Evolutionary conservation across 2,888 invertebrate species (phyloP), one percentile per base, ranked within the genome.

Genomic region (Athetis lepigone): DNA sequence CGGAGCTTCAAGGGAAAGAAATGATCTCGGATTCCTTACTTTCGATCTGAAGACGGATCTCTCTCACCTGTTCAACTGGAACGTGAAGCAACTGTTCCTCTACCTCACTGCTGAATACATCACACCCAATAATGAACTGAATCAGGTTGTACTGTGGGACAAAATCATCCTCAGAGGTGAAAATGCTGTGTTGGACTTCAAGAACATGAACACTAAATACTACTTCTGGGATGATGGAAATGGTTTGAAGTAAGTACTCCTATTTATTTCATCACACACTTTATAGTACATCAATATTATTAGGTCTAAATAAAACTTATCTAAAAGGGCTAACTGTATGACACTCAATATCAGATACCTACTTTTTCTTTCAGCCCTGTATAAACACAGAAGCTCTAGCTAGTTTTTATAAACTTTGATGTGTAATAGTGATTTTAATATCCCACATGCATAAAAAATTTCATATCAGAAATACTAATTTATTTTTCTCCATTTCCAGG

Each of bases 181-280:
- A 90, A 98, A 98, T 95, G 97, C 99, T n/a, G 95, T 97, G 9
- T 91, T 99, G 66, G 98, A 99, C 88, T 98, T 98, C 87, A 98
- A 98, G 88, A 98, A 98, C 85, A 97, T 98, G 96, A 98, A 99
- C 90, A 98, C 99, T 2, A 99, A 99, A 88, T 99, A 99, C 94
- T 99, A 99, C 89, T 99, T 99, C 95, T 99, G 99, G 98, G 99
- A 99, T 96, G 99, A 99, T 95, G 99, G 99, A 67, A 98, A 98
- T 92, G 99, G 99, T 81, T 96, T 99, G 52, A 98, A 97, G 98
- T 98, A 95, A 96, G 96, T 92, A 71, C 50, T 39, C 36, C 13
- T 21, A 27, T 18, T 29, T 43, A 36, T 65, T 58, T 0, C 8
- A 23, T 25, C 6, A 25, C 6, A 1, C 5, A 18, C 5, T 11